phyloP scores from a whole-genome alignment of 92 coral and sea anemone genomes.

The Paragorgia papillata region DNA sequence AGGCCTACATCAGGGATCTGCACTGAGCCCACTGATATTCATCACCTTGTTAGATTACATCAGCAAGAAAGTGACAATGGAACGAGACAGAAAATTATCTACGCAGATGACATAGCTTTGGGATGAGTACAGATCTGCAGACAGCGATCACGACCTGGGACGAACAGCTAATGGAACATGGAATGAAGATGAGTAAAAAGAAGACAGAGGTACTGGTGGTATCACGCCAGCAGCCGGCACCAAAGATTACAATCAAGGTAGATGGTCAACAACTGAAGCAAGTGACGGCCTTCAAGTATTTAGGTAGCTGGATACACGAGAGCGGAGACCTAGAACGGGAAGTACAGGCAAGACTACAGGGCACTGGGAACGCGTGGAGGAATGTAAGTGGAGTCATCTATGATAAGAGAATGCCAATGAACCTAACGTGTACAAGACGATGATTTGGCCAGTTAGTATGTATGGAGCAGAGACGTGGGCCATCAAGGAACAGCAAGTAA shows the following conservation, averaged over 20 bases:
- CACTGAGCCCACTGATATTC: not conserved
- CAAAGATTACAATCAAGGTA: not conserved
- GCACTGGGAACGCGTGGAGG: not conserved
- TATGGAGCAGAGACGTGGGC: too few relatives aligned
- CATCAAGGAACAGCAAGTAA: too few relatives aligned
- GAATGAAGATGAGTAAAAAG: slow-evolving; percentile 2
- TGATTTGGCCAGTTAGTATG: too few relatives aligned
- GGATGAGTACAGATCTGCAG: not conserved
- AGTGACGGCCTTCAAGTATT: slow-evolving; percentile 26
- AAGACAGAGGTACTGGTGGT: slow-evolving; percentile 1
- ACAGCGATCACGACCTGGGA: not conserved
- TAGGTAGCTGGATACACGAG: slow-evolving; percentile 9
- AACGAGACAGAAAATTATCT: not conserved
- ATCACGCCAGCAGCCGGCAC: not conserved
- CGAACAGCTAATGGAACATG: not conserved
- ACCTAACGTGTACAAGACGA: too few relatives aligned
- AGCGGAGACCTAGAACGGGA: slow-evolving; percentile 20
- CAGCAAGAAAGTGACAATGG: not conserved
- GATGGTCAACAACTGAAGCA: slow-evolving; percentile 30
- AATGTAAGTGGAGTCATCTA: too few relatives aligned
- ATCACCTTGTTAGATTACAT: slow-evolving; percentile 6
- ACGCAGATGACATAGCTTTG: slow-evolving; percentile 15
- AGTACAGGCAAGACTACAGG: not conserved
- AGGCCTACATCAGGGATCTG: slow-evolving; percentile 17
- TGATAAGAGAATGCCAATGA: too few relatives aligned